Evolutionary conservation across 1,140 invertebrate species (phyloP).

Genomic region (Calosoma granatense): DNA sequence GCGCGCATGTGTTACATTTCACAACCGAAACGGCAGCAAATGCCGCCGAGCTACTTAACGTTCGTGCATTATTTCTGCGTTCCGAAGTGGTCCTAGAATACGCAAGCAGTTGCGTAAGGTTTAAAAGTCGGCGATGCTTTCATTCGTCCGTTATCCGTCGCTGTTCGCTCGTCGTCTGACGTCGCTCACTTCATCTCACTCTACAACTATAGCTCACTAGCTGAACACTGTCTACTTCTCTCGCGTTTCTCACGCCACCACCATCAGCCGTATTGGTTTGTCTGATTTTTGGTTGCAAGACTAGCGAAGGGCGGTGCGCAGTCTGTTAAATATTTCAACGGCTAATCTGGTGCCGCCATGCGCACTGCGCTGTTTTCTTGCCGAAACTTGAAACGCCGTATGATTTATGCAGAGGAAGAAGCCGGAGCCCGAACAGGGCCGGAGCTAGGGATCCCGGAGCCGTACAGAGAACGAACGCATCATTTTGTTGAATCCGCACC

Average conservation of each 20-base stretch:
- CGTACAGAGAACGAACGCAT: neutral
- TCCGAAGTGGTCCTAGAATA: neutral
- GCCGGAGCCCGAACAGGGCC: neutral
- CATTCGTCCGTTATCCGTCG: neutral
- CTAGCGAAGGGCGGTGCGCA: neutral
- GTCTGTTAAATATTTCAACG: constrained; percentile 4
- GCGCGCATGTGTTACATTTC: neutral
- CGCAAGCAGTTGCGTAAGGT: neutral
- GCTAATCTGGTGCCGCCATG: neutral
- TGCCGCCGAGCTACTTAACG: neutral
- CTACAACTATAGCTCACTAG: too few relatives aligned
- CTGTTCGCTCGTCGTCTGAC: too few relatives aligned
- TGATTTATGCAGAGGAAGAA: constrained; percentile 4
- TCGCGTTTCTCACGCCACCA: too few relatives aligned
- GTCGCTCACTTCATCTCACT: too few relatives aligned
- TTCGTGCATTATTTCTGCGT: neutral
- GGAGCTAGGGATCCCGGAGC: too few relatives aligned
- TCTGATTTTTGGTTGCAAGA: neutral
- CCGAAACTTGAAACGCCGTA: neutral
- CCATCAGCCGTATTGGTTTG: neutral
- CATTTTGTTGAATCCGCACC: neutral
- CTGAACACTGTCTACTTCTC: too few relatives aligned
- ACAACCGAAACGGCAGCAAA: neutral
- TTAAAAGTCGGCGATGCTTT: neutral
- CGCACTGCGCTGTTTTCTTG: neutral